Percentiles rank a stretch among this genome's conserved stretches.
Evolutionary conservation across 2,113 vertebrate species (phyloP).

Genomic region (Chloroceryle aenea): DNA sequence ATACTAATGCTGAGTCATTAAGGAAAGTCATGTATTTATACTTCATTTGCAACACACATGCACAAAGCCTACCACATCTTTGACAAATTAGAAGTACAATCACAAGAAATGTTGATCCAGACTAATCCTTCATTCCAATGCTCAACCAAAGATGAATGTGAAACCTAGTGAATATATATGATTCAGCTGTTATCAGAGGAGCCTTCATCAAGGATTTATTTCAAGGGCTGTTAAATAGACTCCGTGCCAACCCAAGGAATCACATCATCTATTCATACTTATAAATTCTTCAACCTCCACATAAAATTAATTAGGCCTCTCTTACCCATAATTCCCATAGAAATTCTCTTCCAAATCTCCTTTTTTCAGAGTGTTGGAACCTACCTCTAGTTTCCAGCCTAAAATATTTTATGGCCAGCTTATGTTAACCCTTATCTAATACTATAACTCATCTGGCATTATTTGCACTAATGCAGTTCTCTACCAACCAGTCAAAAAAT

Average conservation of each 20-base stretch:
- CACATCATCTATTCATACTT: not conserved
- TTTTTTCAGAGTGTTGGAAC: not conserved
- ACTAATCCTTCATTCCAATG: not conserved
- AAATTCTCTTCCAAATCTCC: not conserved
- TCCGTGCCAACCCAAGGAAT: not conserved
- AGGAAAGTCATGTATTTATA: not conserved
- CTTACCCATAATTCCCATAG: not conserved
- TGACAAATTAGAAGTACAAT: not conserved
- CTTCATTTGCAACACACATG: not conserved
- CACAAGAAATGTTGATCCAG: not conserved
- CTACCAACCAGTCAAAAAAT: not conserved
- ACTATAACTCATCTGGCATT: not conserved
- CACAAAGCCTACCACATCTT: not conserved
- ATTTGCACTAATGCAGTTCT: not conserved
- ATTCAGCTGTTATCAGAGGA: not conserved
- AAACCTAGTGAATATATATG: not conserved
- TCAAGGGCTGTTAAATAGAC: not conserved
- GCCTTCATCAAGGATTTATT: not conserved
- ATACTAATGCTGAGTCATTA: not conserved
- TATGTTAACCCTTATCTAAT: not conserved
- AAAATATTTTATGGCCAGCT: not conserved
- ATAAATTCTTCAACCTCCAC: constrained; percentile 1
- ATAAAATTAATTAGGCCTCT: not conserved
- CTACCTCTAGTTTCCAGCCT: not conserved
- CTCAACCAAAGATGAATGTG: not conserved